Percentiles rank a stretch among this genome's conserved stretches.
Conservation (phyloP, 2,113 vertebrate genomes). For the Paraplagusia blochii region DNA sequence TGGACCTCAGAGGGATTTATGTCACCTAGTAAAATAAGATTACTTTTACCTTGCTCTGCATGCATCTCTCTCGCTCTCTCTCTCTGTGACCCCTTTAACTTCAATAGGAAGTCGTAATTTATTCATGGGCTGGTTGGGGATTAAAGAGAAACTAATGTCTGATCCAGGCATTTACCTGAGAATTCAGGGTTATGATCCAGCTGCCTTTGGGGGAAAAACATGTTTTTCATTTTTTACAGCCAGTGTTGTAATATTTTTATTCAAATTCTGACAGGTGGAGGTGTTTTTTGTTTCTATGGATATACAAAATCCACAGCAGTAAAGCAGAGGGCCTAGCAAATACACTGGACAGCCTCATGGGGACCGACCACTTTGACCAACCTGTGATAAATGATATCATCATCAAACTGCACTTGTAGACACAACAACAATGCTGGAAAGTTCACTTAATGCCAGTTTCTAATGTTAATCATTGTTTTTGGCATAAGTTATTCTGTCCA, state of each 20-base stretch:
- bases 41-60: constrained; percentile 41
- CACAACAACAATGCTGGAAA: no score
- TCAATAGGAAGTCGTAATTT: constrained; percentile 48
- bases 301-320: no score
- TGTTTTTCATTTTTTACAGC: constrained; percentile 14
- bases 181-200: constrained; percentile 30
- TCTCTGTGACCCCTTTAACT: constrained; percentile 3
- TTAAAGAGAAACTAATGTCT: constrained; percentile 35
- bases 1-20: constrained; percentile 55
- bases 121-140: constrained; percentile 33
- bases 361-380: no score
- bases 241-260: constrained; percentile 5
- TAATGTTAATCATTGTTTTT: no score
- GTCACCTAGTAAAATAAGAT: constrained; percentile 58
- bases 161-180: constrained; percentile 17
- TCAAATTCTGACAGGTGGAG: not conserved
- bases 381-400: no score
- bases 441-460: no score
- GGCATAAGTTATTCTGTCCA: no score
- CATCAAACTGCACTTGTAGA: no score
- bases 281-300: no score
- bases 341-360: no score
- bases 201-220: constrained; percentile 1
- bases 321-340: no score
- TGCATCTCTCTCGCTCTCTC: no score